Base-by-base conservation (phyloP, 2,113 vertebrate genomes). In the Ptychochromis oligacanthus region DNA sequence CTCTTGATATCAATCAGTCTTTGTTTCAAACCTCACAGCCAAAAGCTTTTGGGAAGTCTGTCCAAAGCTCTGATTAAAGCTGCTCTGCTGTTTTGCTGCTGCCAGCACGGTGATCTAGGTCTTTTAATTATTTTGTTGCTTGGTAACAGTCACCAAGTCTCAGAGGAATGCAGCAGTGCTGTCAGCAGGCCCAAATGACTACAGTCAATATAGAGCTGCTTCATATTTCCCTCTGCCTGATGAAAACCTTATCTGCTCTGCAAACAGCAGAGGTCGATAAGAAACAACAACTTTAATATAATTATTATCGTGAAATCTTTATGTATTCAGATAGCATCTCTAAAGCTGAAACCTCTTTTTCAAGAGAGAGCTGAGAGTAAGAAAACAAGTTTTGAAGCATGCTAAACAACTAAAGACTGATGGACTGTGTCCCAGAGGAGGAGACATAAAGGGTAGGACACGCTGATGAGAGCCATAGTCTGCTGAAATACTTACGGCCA, bases 101-200 rank as follows among this genome's bases (percentile, higher is more conserved):
- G 22, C 75, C 64, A 82, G 43, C 46, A 46, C 81, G 49, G 1
- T 22, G 11, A 77, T 58, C 52, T 54, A 57, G n/a, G 40, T 36
- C 77, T 64, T 31, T 70, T 38, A 40, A 54, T 59, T 38, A 67
- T 7, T 67, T 13, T 56, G 84, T 89, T 85, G 80, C 84, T 59
- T 54, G 28, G 85, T 56, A 38, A 17, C 15, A 24, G 38, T 59
- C 34, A 54, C 18, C 62, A 26, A 8, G 67, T 70, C 24, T 67
- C 36, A 0, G n/a, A 81, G 80, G 77, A 80, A 86, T 88, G 74
- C 52, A 36, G 38, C 36, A 22, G 46, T 55, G 60, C 5, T 67
- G 52, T 61, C 28, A 64, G 14, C 61, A 10, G 74, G 52, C 38
- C 38, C 52, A 52, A n/a, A 36, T n/a, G 15, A 17, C 70, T 2